Conservation (phyloP, 53 echinoderm and acorn worm genomes). For the Actinopyga echinites region DNA sequence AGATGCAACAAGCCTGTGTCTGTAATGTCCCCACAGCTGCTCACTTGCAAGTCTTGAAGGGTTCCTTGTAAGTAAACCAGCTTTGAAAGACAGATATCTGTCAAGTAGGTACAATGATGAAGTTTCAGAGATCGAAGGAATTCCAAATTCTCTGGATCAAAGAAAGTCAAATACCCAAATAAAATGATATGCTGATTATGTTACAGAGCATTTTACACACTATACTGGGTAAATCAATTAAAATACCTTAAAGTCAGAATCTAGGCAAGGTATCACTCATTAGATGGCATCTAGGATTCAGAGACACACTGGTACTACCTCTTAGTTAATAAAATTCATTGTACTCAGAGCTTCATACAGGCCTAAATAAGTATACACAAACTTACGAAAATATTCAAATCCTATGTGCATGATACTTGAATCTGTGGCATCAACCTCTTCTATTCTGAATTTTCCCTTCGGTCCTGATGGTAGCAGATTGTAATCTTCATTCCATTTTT, state of each 20-base stretch:
- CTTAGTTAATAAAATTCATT: too few species aligned
- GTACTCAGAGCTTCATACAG: too few species aligned
- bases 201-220: too few species aligned
- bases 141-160: constrained; percentile 63
- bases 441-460: constrained; percentile 62
- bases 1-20: constrained; percentile 70
- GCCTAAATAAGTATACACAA: neutral
- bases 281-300: too few species aligned
- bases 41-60: constrained; percentile 73
- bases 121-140: constrained; percentile 75
- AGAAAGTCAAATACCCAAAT: neutral
- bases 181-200: neutral
- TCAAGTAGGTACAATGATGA: constrained; percentile 91
- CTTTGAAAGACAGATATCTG: constrained; percentile 70
- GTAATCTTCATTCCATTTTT: constrained; percentile 86
- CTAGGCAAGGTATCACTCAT: too few species aligned
- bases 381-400: constrained; percentile 90
- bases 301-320: too few species aligned
- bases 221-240: too few species aligned
- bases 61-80: constrained; percentile 80
- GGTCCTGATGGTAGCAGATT: constrained; percentile 74
- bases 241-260: too few species aligned
- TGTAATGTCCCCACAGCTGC: constrained; percentile 87
- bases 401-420: constrained; percentile 95
- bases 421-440: constrained; percentile 90